Evolutionary conservation across 2,113 vertebrate species (phyloP).

Genomic region (Anguilla japonica): DNA sequence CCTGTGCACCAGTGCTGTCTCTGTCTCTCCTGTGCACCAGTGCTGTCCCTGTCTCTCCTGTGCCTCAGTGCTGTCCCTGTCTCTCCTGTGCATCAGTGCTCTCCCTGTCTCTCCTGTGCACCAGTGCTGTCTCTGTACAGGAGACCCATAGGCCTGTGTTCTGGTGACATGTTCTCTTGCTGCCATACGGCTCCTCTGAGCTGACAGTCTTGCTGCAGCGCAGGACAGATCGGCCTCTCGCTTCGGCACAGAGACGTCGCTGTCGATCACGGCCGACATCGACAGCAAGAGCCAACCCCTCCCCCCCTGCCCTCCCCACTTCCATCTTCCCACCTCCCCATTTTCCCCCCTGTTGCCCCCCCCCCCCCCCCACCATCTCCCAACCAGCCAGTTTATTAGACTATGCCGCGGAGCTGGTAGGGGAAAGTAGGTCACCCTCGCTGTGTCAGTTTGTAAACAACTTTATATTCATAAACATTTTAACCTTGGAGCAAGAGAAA

Average conservation of each 20-base stretch:
- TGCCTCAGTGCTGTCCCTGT: too few species aligned
- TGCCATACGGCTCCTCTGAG: background rate
- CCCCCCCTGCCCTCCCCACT: slow-evolving; percentile 40
- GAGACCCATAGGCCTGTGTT: background rate
- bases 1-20: too few species aligned
- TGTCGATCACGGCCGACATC: slow-evolving; percentile 21
- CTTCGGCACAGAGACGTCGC: slow-evolving; percentile 57
- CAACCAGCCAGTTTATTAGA: background rate
- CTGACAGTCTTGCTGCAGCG: background rate
- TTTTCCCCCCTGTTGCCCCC: slow-evolving; percentile 16
- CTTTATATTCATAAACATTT: slow-evolving; percentile 41
- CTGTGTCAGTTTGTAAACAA: slow-evolving; percentile 36
- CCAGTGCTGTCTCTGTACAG: background rate
- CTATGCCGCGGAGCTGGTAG: background rate
- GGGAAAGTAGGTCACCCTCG: slow-evolving; percentile 29
- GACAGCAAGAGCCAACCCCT: slow-evolving; percentile 52
- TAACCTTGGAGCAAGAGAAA: slow-evolving; percentile 32
- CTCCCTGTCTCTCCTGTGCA: too few species aligned
- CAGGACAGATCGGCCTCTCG: slow-evolving; percentile 2
- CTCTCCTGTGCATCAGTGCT: too few species aligned
- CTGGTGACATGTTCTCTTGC: background rate
- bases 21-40: too few species aligned
- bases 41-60: too few species aligned
- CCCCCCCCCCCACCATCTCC: background rate
- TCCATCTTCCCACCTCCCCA: slow-evolving; percentile 32